A percentile compares a stretch with the other conserved stretches of the same genome.
These are phyloP conservation scores for Nomada hirtipes DNA, from an alignment of 2,888 invertebrate genomes.

Conservation along the genomic window DNA sequence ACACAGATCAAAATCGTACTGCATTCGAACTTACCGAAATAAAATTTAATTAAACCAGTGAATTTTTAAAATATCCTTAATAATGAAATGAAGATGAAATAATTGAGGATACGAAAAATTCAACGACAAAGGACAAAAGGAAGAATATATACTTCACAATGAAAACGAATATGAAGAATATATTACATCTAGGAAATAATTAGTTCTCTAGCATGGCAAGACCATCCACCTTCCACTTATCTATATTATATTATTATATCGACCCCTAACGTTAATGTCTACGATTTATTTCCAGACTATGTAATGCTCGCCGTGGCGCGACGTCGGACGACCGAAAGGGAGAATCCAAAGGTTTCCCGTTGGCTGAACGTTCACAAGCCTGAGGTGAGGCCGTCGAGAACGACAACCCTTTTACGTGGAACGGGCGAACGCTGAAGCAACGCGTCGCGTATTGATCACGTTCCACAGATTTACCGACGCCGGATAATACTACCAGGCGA, in stretches of 20 bases:
- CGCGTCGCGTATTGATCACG: slow-evolving; percentile 62
- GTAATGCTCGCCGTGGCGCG: background rate
- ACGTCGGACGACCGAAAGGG: slow-evolving; percentile 11
- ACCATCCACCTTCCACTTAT: background rate
- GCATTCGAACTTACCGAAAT: too few relatives aligned
- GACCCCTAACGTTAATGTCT: background rate
- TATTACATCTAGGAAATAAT: too few relatives aligned
- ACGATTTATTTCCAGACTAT: slow-evolving; percentile 4
- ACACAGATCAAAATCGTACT: too few relatives aligned
- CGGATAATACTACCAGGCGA: slow-evolving; percentile 42
- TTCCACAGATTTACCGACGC: slow-evolving; percentile 59
- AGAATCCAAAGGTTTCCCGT: slow-evolving; percentile 40
- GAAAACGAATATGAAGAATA: too few relatives aligned
- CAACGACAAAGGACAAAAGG: too few relatives aligned
- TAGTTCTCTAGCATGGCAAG: background rate
- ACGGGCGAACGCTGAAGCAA: slow-evolving; percentile 53
- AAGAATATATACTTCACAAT: too few relatives aligned
- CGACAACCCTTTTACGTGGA: slow-evolving; percentile 51
- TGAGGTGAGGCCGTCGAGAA: slow-evolving; percentile 19
- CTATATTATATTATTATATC: background rate
- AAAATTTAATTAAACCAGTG: too few relatives aligned
- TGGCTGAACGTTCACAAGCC: slow-evolving; percentile 17
- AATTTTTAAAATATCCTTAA: too few relatives aligned
- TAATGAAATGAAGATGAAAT: too few relatives aligned
- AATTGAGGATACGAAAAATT: too few relatives aligned